phyloP scores from a whole-genome alignment of 2,888 invertebrate species.

The Galeopsomyia nigrocyanea region DNA sequence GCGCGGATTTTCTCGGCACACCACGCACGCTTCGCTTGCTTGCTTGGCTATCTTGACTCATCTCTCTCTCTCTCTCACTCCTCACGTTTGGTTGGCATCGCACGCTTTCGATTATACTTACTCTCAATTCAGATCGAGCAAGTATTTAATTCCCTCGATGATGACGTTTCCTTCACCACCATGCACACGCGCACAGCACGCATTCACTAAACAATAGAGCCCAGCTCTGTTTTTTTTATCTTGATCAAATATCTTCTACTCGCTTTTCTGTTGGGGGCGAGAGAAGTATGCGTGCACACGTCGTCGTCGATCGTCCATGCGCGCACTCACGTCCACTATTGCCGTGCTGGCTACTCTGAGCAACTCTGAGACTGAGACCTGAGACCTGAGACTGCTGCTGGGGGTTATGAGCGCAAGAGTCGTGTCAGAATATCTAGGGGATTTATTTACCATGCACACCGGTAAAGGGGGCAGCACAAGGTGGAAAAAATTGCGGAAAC shows the following conservation, averaged over 20 bases:
- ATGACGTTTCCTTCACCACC: too few relatives aligned
- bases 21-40: slow-evolving; percentile 6
- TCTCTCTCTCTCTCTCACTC: too few relatives aligned
- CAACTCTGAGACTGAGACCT: not conserved
- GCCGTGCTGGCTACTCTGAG: not conserved
- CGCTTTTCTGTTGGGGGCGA: not conserved
- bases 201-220: too few relatives aligned
- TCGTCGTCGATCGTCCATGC: slow-evolving; percentile 24
- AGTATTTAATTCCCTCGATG: too few relatives aligned
- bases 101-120: too few relatives aligned
- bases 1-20: not conserved
- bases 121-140: too few relatives aligned
- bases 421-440: not conserved
- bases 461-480: slow-evolving; percentile 24
- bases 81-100: too few relatives aligned
- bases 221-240: too few relatives aligned
- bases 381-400: too few relatives aligned
- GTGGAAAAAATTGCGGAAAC: slow-evolving; percentile 21
- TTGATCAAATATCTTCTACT: too few relatives aligned
- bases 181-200: too few relatives aligned
- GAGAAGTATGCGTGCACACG: not conserved
- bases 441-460: not conserved
- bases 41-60: not conserved
- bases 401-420: not conserved
- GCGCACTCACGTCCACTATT: not conserved